phyloP scores from a whole-genome alignment of 2,888 invertebrate genomes.

The Drosophila robusta region DNA sequence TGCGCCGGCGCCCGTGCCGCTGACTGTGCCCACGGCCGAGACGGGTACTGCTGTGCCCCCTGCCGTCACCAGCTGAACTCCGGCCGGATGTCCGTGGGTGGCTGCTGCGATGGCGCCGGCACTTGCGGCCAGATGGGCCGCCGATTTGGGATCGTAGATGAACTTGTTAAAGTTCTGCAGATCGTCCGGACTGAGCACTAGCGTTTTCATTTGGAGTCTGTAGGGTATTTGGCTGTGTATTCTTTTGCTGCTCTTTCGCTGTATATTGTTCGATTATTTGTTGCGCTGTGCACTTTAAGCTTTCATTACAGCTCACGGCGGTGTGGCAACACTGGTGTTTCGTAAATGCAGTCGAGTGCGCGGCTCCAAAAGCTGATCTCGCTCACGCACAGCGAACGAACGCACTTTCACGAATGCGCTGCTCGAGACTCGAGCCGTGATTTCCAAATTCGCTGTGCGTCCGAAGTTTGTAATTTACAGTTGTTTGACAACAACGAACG shows the following conservation, averaged over 20 bases:
- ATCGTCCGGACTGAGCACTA: slow-evolving; percentile 80
- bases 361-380: too few species aligned
- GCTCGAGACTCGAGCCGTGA: slow-evolving; percentile 39
- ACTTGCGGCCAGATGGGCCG: slow-evolving; percentile 72
- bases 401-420: slow-evolving; percentile 65
- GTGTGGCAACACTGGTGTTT: slow-evolving; percentile 52
- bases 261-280: slow-evolving; percentile 3
- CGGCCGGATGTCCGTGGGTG: slow-evolving; percentile 58
- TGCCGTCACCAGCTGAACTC: slow-evolving; percentile 58
- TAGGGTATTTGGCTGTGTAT: not conserved
- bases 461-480: slow-evolving; percentile 41
- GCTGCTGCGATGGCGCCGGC: slow-evolving; percentile 72
- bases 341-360: slow-evolving; percentile 20
- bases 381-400: slow-evolving; percentile 54
- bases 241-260: slow-evolving; percentile 2
- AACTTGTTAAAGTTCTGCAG: slow-evolving; percentile 82
- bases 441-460: slow-evolving; percentile 64
- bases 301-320: slow-evolving; percentile 29
- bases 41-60: slow-evolving; percentile 31
- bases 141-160: slow-evolving; percentile 79
- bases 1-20: slow-evolving; percentile 21
- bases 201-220: slow-evolving; percentile 78
- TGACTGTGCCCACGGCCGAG: slow-evolving; percentile 37
- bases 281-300: slow-evolving; percentile 20
- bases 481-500: slow-evolving; percentile 47